phyloP scores from a whole-genome alignment of 2,113 vertebrate genomes.

The Salminus brasiliensis region DNA sequence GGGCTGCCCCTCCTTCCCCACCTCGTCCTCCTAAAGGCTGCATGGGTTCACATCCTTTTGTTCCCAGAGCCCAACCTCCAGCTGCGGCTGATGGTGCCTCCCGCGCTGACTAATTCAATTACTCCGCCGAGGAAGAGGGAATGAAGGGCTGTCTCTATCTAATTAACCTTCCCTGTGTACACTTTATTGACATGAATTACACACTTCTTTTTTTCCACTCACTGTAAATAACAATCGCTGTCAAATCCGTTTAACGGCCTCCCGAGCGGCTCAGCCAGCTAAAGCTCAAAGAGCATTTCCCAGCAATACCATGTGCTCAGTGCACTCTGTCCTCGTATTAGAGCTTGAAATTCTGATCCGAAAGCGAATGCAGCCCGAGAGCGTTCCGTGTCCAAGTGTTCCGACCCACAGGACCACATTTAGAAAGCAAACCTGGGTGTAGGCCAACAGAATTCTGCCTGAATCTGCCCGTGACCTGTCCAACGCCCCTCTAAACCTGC shows the following conservation, averaged over 20 bases:
- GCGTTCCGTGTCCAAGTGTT: not conserved
- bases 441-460: no score
- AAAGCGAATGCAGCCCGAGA: not conserved
- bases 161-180: conserved; percentile 19
- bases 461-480: no score
- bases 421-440: no score
- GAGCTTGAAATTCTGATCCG: not conserved
- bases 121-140: not conserved
- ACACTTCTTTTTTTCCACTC: not conserved
- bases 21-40: not conserved
- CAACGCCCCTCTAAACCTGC: not conserved
- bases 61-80: not conserved
- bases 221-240: conserved; percentile 18
- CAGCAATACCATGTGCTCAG: not conserved
- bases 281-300: not conserved
- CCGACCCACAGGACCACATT: no score
- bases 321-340: not conserved
- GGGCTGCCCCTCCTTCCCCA: not conserved
- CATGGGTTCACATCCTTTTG: not conserved
- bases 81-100: conserved; percentile 8
- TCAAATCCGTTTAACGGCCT: conserved; percentile 1
- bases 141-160: conserved; percentile 1
- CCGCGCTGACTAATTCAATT: conserved; percentile 8
- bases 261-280: conserved; percentile 1
- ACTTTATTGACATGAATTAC: not conserved